Evolutionary conservation across 2,797 vertebrate genomes (phyloP), one percentile per base, ranked within the genome.

Genomic region (Poeciliopsis infans): DNA sequence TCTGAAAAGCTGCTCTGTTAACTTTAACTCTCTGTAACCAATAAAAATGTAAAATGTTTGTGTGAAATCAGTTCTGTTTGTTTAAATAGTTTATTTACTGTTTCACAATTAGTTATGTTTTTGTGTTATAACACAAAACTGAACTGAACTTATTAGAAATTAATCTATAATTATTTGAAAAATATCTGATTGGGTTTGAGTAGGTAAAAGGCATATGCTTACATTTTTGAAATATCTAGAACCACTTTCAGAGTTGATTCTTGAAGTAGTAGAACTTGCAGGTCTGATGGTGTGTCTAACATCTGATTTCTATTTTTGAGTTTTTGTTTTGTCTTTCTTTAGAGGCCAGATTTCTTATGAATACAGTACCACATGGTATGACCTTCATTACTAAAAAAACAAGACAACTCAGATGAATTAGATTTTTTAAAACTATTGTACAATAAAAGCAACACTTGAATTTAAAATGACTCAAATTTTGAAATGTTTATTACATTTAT

Each of bases 21-120:
- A 86, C 89, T 83, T 61, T 70, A 77, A 68, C 28, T 85, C 79
- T 91, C 12, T 82, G 85, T 93, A 84, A 85, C 78, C 53, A 89
- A 80, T 91, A 95, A 95, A 95, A 74, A 87, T 57, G 45, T 20
- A 49, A 86, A 85, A 88, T 92, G 93, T 94, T 93, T 94, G 95
- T 92, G 87, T 85, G 74, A 85, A 86, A 25, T 75, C 0, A 23
- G 39, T 73, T 43, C 53, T 49, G 41, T 36, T 12, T 69, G 13
- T 61, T 33, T 33, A 15, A 18, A 33, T 33, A 61, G 31, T 31
- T 31, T 2, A 3, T 43, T 69, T 2, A 28, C 4, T 39, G 47
- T 28, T 7, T 41, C 12, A 69, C 39, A 41, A 41, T 51, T 10
- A 12, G 28, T 28, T 4, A 0, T 18, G 2, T 20, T 61, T 59